phyloP scores from a whole-genome alignment of 2,113 vertebrate genomes.

The Alectura lathami region DNA sequence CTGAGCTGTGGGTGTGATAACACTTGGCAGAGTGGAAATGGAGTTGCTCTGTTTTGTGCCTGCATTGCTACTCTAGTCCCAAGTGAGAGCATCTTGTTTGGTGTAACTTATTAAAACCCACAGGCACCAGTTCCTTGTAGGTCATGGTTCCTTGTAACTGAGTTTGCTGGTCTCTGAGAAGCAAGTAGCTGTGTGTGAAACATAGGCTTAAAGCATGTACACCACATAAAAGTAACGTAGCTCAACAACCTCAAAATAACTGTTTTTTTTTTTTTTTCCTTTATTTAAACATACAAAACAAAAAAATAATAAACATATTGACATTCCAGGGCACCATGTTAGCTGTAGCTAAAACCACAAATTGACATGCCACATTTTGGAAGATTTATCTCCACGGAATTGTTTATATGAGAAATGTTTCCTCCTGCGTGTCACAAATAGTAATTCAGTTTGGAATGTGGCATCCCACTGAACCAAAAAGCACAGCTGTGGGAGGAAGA shows the following conservation, averaged over 20 bases:
- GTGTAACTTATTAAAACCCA: constrained; percentile 25
- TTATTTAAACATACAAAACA: too few species aligned
- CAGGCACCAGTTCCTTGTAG: not conserved
- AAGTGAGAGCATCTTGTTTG: not conserved
- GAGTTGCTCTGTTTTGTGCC: constrained; percentile 27
- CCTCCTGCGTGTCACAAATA: constrained; percentile 65
- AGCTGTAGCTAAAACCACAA: constrained; percentile 47
- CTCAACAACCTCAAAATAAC: constrained; percentile 12
- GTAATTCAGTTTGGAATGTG: constrained; percentile 57
- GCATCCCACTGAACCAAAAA: constrained; percentile 41
- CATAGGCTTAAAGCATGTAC: not conserved
- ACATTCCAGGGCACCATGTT: constrained; percentile 46
- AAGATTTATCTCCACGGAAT: constrained; percentile 49
- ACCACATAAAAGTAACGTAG: not conserved
- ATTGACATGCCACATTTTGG: constrained; percentile 11
- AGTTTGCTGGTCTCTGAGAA: constrained; percentile 49
- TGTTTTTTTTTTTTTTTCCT: not conserved
- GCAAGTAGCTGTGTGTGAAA: constrained; percentile 28
- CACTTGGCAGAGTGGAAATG: constrained; percentile 12
- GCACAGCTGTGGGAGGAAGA: constrained; percentile 6
- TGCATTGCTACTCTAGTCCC: not conserved
- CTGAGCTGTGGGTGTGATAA: not conserved
- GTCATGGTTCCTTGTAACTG: constrained; percentile 18
- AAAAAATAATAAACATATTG: too few species aligned
- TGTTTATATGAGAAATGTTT: constrained; percentile 62